phyloP scores from a whole-genome alignment of 2,113 vertebrate genomes.

The Alaudala cheleensis region DNA sequence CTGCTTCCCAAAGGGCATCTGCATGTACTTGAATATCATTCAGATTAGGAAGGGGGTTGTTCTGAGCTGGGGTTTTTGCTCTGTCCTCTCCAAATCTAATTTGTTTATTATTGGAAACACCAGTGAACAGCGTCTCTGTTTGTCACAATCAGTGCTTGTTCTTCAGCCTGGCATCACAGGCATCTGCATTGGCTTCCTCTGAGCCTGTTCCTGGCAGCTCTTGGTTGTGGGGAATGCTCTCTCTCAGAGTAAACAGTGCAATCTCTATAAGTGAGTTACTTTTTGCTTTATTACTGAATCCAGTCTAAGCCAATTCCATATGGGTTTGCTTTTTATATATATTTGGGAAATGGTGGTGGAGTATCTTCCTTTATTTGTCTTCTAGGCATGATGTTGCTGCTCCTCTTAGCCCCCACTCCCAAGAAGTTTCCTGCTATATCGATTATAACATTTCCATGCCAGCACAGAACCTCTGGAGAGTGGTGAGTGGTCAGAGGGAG shows the following conservation, averaged over 20 bases:
- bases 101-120: constrained; percentile 7
- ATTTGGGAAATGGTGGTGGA: not conserved
- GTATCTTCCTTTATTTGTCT: not conserved
- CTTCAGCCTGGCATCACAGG: not conserved
- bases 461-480: constrained; percentile 93
- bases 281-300: not conserved
- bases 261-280: not conserved
- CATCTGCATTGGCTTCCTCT: constrained; percentile 19
- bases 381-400: constrained; percentile 92
- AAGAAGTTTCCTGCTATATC: constrained; percentile 94
- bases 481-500: constrained; percentile 77
- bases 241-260: not conserved
- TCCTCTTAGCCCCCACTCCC: constrained; percentile 89
- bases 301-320: not conserved
- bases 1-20: not conserved
- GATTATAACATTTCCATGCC: constrained; percentile 97
- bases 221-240: not conserved
- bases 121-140: constrained; percentile 42
- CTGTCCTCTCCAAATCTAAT: constrained; percentile 11
- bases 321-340: not conserved
- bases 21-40: not conserved
- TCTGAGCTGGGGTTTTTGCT: not conserved
- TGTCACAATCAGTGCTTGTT: constrained; percentile 45
- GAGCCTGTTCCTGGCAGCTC: constrained; percentile 31
- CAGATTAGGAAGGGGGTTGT: not conserved